Conservation (phyloP, 2,888 invertebrate species). For the Cosmia trapezina region DNA sequence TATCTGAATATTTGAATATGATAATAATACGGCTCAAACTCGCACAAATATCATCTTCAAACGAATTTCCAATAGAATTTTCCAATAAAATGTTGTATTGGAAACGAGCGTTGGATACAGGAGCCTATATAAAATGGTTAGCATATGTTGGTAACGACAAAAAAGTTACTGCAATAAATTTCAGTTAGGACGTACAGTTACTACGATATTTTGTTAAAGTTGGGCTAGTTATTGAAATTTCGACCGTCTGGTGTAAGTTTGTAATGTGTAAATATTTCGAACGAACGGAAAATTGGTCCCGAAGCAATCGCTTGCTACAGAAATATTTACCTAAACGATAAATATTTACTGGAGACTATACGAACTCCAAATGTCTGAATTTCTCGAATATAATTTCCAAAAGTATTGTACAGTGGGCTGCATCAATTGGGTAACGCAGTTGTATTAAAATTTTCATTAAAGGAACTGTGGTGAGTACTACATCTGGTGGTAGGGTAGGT, state of each 20-base stretch:
- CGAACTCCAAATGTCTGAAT: conserved; percentile 11
- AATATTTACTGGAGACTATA: conserved; percentile 17
- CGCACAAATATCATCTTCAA: conserved; percentile 49
- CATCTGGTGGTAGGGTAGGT: neutral
- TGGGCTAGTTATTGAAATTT: conserved; percentile 70
- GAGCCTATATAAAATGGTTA: conserved; percentile 54
- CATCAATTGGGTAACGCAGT: too few species aligned
- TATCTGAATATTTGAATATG: conserved; percentile 59
- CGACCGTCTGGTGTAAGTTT: conserved; percentile 27
- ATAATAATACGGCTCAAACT: conserved; percentile 52
- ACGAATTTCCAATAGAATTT: conserved; percentile 52
- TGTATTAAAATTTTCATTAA: too few species aligned
- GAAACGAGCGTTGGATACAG: conserved; percentile 45
- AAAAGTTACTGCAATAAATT: conserved; percentile 70
- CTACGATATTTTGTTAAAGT: conserved; percentile 68
- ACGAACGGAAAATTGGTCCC: conserved; percentile 36
- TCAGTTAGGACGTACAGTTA: conserved; percentile 56
- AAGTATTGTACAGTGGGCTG: too few species aligned
- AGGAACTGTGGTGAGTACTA: neutral
- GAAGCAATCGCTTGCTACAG: conserved; percentile 13
- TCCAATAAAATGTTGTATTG: conserved; percentile 54
- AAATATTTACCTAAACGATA: conserved; percentile 33
- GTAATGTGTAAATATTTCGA: conserved; percentile 43
- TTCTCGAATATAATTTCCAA: conserved; percentile 6
- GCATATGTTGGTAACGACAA: conserved; percentile 61